Evolutionary conservation across 2,888 invertebrate genomes (phyloP), one percentile per base, ranked within the genome.

Genomic region (Ischnus inquisitorius): DNA sequence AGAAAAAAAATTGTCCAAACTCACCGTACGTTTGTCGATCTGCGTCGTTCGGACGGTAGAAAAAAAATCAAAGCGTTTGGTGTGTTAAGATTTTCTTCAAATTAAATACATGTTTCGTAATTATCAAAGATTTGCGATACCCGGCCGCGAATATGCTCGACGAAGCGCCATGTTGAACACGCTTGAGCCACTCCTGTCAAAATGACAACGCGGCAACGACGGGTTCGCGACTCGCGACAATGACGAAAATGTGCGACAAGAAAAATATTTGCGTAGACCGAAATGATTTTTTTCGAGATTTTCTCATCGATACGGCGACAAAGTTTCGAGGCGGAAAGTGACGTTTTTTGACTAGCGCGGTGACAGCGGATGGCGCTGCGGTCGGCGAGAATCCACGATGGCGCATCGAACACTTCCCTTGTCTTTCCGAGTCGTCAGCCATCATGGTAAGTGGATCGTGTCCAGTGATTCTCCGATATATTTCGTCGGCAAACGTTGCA

Each of bases 401-500:
- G 86, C 83, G 68, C 67, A 71, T 77, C 54, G 48, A 39, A 41
- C 76, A 77, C 83, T 91, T 92, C 92, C 92, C 86, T 89, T 90
- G 89, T 91, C 92, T 92, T 92, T 92, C 87, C 86, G 67, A 88
- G 83, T 87, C 81, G 87, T 87, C 86, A 89, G 90, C 88, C 93
- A 93, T 89, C 91, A 94, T 94, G 94, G 94, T 94, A 89, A 92
- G 94, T 93, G 85, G 48, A 75, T 72, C 75, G 60, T 65, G 78
- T 79, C 80, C 22, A 85, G 75, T 83, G 69, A 75, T 64, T 81
- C 22, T 83, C 83, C 79, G 48, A 46, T 74, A 83, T 67, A 65
- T 81, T 76, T 57, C 34, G 5, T 16, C 3, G 1, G 41, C 54
- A 74, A 60, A 65, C 51, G 54, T 71, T 25, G 16, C 34, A 60